Base-by-base conservation (phyloP, 2,797 vertebrate genomes). In the Thalassophryne amazonica region DNA sequence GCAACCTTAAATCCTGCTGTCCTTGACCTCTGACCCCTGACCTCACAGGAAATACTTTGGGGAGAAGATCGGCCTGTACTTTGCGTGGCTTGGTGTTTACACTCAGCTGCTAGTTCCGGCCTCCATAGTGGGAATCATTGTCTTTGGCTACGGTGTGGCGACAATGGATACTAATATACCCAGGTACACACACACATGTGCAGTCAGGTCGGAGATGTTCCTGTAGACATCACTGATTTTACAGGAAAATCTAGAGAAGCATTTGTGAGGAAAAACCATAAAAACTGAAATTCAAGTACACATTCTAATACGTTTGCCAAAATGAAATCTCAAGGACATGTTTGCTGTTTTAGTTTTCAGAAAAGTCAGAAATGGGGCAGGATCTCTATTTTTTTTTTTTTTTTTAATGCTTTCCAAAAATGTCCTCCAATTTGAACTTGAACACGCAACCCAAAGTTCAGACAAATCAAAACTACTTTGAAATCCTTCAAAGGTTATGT, bases 11-110 rank as follows among this genome's bases (percentile, higher is more conserved):
- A 19, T 13, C 12, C 3, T 6, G 0, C 15, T 45, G 13, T 12
- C 25, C 36, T 5, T 54, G 40, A 68, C 49, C 45, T 77, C 56
- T 73, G 31, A 55, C 52, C 46, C 29, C 56, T 73, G 31, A 55
- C 52, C 46, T 29, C 7, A 22, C 81, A 99, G 96, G 74, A 98
- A 98, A 63, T 99, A 99, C 87, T 99, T 98, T 77, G 96, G 96
- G 66, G 96, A 99, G 87, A 98, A 98, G 86, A 98, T 98, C 7
- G 97, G 95, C 43, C 88, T 99, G 38, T 99, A 99, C 87, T 99
- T 99, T 62, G 97, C 97, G 1, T 99, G 97, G 97, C 88, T 99
- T 20, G 97, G 97, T 0, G 92, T 96, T 30, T 99, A 99, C 66
- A 99, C 97, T 1, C 92, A 95, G 66, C 92, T 99, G 64, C 91